phyloP scores from a whole-genome alignment of 2,113 vertebrate genomes.

The Lagenorhynchus albirostris region DNA sequence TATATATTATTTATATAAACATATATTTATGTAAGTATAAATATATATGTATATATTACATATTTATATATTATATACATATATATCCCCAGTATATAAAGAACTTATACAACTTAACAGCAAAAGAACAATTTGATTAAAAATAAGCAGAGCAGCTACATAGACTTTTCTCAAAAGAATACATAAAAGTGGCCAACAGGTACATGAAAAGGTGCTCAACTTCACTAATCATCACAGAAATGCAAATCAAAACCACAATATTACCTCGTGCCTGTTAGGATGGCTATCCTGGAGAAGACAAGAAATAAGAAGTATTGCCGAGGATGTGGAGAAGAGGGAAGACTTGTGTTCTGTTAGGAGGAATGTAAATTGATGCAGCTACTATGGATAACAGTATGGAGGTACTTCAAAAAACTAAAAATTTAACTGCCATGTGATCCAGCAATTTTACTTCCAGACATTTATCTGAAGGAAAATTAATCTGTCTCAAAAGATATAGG shows the following conservation, averaged over 20 bases:
- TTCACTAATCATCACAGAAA: background rate
- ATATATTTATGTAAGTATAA: too few species aligned
- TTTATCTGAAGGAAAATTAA: background rate
- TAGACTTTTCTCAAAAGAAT: background rate
- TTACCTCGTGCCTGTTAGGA: background rate
- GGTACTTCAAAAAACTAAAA: background rate
- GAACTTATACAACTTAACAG: background rate
- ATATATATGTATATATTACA: too few species aligned
- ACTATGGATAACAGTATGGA: background rate
- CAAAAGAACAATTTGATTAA: background rate
- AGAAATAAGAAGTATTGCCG: background rate
- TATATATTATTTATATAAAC: too few species aligned
- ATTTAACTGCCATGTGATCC: too few species aligned
- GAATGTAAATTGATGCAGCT: background rate
- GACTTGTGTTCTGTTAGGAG: background rate
- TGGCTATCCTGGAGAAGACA: background rate
- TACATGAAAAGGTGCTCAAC: background rate
- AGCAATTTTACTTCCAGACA: background rate
- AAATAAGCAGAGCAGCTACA: background rate
- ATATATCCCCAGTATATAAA: background rate
- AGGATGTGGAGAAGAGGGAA: background rate
- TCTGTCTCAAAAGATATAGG: background rate
- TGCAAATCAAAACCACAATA: background rate
- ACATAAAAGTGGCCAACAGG: background rate
- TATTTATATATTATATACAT: too few species aligned